Base-by-base conservation (phyloP, 1,140 invertebrate species). In the Papilio machaon region DNA sequence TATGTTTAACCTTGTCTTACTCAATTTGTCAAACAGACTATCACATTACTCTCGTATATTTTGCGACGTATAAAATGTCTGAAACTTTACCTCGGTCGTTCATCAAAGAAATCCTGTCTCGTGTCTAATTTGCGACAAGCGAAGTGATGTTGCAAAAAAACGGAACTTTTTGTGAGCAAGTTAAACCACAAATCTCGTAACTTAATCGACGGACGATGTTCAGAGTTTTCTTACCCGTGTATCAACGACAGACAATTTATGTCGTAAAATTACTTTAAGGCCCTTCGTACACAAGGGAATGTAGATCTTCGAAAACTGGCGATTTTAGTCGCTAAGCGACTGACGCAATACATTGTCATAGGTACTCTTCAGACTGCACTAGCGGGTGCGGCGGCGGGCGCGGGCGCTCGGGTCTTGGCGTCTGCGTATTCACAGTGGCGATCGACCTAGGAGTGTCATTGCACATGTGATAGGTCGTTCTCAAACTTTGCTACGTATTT, bases 61-160 rank as follows among this genome's bases (percentile, higher is more conserved):
- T 73, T 73, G 38, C 19, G 73, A 73, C 38, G 8, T 38, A 38
- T 73, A 73, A 43, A 73, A 73, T 19, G 38, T 38, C 73, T 70
- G 38, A 9, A 46, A 73, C 38, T 73, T 19, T 38, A 11, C 35
- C 43, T 7, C 17, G 43, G 46, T 54, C 67, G 49, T 82, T 79
- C 77, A 80, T 82, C 81, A 82, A 77, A 46, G 17, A 73, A 75
- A 82, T 82, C 77, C 60, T 35, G 43, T 19, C 23, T 35, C 43
- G 47, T 7, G 77, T 73, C 74, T 82, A 82, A 82, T 80, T 80
- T 81, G 75, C 52, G 76, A 79, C 64, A 84, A 80, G 67, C 79
- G 47, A 19, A 46, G 23, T 75, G n/a, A 47, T 70, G 81, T 49
- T 47, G 70, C 38, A 43, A 73, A 80, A 52, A 80, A 80, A 75